A percentile compares a stretch with the other conserved stretches of the same genome.
Evolutionary conservation across 2,888 invertebrate species (phyloP).

Genomic region (Deilephila porcellus): DNA sequence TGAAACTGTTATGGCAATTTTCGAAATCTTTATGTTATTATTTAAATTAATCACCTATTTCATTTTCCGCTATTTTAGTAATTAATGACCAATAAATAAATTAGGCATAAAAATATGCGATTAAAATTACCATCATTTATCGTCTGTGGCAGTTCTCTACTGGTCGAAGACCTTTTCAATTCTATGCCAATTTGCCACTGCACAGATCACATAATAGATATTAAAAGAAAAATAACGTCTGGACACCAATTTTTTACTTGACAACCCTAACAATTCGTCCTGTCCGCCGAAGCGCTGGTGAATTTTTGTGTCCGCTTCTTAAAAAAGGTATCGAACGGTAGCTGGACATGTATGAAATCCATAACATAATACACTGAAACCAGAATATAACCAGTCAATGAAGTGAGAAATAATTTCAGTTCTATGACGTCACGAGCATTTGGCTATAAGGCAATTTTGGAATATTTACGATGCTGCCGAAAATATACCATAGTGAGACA

Average conservation of each 20-base stretch:
- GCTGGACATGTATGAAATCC: conserved; percentile 1
- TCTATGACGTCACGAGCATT: too few species aligned
- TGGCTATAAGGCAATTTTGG: too few species aligned
- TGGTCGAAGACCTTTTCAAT: too few species aligned
- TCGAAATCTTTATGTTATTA: background rate
- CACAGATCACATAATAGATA: too few species aligned
- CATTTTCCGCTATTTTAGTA: background rate
- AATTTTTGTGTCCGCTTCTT: conserved; percentile 22
- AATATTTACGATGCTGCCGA: too few species aligned
- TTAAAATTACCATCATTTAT: too few species aligned
- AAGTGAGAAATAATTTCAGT: too few species aligned
- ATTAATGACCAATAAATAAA: too few species aligned
- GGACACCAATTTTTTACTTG: background rate
- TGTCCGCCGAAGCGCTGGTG: conserved; percentile 24
- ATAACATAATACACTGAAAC: background rate
- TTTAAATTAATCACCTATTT: background rate
- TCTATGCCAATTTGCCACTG: too few species aligned
- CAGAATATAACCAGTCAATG: background rate
- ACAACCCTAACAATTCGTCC: conserved; percentile 10
- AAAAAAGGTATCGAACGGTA: conserved; percentile 24
- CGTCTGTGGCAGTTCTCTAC: too few species aligned
- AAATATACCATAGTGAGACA: too few species aligned
- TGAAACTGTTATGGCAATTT: background rate
- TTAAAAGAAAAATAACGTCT: background rate
- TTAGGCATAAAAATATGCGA: too few species aligned